Evolutionary conservation across 92 coral and sea anemone genomes (phyloP).

Genomic region (Zoanthus sociatus): DNA sequence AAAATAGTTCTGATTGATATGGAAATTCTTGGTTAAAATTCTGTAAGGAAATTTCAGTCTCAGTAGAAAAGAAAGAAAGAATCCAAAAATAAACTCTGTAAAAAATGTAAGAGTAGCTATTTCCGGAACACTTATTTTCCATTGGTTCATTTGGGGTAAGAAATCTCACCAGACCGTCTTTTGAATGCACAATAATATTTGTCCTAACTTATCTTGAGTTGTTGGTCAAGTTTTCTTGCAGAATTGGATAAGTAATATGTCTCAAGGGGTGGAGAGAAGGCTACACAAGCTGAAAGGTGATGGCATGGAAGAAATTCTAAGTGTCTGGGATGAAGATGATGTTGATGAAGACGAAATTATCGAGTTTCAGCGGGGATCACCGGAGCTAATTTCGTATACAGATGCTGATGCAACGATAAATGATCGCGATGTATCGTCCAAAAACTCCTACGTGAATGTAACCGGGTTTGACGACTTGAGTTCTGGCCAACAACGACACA

Average conservation of each 20-base stretch:
- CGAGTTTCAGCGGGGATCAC: slow-evolving; percentile 76
- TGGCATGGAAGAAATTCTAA: slow-evolving; percentile 89
- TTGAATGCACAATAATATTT: slow-evolving; percentile 32
- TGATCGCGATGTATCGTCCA: slow-evolving; percentile 15
- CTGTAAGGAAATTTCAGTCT: background rate
- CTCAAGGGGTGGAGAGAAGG: slow-evolving; percentile 44
- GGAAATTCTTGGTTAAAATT: no score
- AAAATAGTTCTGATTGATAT: no score
- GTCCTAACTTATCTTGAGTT: background rate
- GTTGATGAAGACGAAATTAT: slow-evolving; percentile 93
- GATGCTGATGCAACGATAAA: background rate
- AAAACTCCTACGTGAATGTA: slow-evolving; percentile 23
- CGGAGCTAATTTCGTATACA: background rate
- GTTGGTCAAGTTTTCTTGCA: background rate
- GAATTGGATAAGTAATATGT: background rate
- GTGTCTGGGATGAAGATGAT: slow-evolving; percentile 91
- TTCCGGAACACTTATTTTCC: background rate
- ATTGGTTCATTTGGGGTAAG: background rate
- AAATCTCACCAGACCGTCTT: background rate
- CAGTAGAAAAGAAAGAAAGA: background rate
- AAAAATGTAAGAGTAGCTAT: background rate
- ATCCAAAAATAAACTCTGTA: background rate
- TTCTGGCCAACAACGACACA: slow-evolving; percentile 15
- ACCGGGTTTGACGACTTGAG: slow-evolving; percentile 17
- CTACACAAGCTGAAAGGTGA: slow-evolving; percentile 71